phyloP scores from a whole-genome alignment of 2,888 invertebrate genomes.

The Amphipyra tragopoginis region DNA sequence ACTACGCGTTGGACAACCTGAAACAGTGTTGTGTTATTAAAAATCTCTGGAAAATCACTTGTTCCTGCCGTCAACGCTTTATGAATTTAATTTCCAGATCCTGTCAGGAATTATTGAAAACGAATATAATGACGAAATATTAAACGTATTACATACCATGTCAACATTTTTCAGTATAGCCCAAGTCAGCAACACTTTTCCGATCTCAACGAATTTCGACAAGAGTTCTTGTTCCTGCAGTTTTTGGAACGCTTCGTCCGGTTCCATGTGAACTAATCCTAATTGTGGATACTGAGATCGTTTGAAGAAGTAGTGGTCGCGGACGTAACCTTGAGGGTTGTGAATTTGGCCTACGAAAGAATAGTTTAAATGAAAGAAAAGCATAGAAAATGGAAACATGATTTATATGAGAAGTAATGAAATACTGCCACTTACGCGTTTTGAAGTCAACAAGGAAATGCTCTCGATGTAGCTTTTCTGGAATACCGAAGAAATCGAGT shows the following conservation, averaged over 20 bases:
- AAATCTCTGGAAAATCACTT: no score
- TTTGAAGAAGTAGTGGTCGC: constrained; percentile 98
- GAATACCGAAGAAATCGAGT: constrained; percentile 98
- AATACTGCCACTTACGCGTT: constrained; percentile 93
- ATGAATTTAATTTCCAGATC: no score
- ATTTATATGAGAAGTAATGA: neutral
- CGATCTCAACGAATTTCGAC: constrained; percentile 98
- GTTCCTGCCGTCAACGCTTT: no score
- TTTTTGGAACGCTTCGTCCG: constrained; percentile 96
- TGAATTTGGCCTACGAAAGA: constrained; percentile 96
- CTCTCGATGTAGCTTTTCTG: constrained; percentile 95
- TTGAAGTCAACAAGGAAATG: constrained; percentile 99
- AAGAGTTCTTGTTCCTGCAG: constrained; percentile 97
- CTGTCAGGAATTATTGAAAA: no score
- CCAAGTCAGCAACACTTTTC: constrained; percentile 97
- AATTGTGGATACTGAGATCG: constrained; percentile 99
- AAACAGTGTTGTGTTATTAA: constrained; percentile 3
- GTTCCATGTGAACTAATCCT: constrained; percentile 97
- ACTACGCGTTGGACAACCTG: constrained; percentile 98
- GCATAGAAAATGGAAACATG: no score
- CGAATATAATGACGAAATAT: no score
- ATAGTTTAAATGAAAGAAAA: no score
- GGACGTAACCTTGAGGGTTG: constrained; percentile 97
- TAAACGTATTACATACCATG: constrained; percentile 90
- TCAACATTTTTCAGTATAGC: constrained; percentile 97